Evolutionary conservation across 2,113 vertebrate genomes (phyloP), one percentile per base, ranked within the genome.

Genomic region (Illadopsis cleaveri): DNA sequence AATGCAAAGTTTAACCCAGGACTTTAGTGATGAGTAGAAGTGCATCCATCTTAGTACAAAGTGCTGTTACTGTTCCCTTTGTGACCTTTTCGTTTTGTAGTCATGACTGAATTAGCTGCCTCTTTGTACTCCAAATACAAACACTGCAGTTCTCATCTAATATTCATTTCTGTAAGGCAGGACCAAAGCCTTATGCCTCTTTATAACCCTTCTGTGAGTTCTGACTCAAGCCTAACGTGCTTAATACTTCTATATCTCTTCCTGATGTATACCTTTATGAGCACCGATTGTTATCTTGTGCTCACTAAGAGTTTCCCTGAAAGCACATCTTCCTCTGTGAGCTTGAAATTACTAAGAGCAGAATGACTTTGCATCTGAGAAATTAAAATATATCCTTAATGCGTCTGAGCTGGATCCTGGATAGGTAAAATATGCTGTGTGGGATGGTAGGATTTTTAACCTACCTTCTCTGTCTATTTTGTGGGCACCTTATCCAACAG

Each of bases 331-430:
- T 75, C 83, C 69, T 82, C 66, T n/a, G 30, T 62, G 66, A 58
- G 56, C 61, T 66, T 64, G 38, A 62, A 90, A 76, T 42, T 10
- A 75, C 78, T 89, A 87, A 94, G 84, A 93, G 75, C 68, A 81
- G 82, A 80, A 93, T 95, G 94, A 95, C 87, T 96, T 92, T 81
- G 96, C 90, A 73, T 91, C 47, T 83, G 62, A 86, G 62, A 96
- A 90, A 88, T 85, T 30, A 87, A 78, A 82, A 82, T 66, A 65
- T 11, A 73, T 50, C 33, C 51, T 66, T 93, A 96, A 88, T 95
- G 90, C 30, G 4, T 90, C 61, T 83, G 25, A 92, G 15, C 17
- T 71, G 64, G 51, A 56, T 58, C 31, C 12, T 37, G 44, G 13
- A 40, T 58, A 64, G 16, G 17, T 93, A 54, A 96, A 95, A 88